Evolutionary conservation across 2,888 invertebrate species (phyloP).

Genomic region (Synergus japonicus): DNA sequence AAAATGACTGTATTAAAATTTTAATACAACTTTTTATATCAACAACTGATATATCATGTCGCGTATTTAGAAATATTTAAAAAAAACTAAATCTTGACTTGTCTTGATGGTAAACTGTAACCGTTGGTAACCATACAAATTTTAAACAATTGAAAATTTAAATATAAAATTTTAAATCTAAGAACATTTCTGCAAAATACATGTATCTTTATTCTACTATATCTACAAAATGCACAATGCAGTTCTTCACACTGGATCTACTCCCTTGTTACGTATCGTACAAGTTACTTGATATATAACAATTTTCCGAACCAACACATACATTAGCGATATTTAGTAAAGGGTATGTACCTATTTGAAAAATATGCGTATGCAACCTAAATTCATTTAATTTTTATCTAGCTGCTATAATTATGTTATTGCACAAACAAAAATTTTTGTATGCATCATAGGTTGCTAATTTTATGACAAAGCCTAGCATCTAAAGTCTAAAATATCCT

Average conservation of each 20-base stretch:
- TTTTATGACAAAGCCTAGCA: background rate
- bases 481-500: background rate
- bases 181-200: conserved; percentile 38
- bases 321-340: conserved; percentile 1
- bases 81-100: background rate
- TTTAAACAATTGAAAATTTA: conserved; percentile 13
- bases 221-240: conserved; percentile 34
- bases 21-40: background rate
- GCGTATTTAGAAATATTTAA: background rate
- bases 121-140: background rate
- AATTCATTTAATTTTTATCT: background rate
- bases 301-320: conserved; percentile 14
- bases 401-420: background rate
- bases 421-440: background rate
- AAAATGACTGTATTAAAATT: background rate
- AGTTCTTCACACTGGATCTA: conserved; percentile 4
- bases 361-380: background rate
- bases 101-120: background rate
- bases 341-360: background rate
- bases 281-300: background rate
- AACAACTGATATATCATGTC: background rate
- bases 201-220: conserved; percentile 31
- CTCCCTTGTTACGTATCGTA: conserved; percentile 15
- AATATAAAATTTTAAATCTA: background rate
- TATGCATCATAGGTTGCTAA: background rate